Conservation (phyloP, 1,140 invertebrate genomes). For the Centruroides vittatus region DNA sequence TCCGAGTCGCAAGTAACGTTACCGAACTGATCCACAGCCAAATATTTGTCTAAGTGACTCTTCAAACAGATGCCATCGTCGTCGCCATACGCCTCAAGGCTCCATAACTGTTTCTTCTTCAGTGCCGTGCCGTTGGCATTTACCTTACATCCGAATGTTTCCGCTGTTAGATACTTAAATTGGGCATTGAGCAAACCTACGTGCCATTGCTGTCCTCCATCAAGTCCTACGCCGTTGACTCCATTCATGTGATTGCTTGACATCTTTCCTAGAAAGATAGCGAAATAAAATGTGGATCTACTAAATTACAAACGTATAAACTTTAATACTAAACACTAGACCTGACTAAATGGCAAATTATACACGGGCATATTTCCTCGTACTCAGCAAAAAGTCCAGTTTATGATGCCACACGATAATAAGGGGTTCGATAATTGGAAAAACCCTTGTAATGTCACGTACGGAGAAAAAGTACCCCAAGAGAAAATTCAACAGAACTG, state of each 20-base stretch:
- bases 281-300: too few relatives aligned
- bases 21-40: conserved; percentile 56
- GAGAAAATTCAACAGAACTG: too few relatives aligned
- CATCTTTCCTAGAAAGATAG: background rate
- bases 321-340: too few relatives aligned
- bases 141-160: conserved; percentile 95
- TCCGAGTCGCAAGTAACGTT: conserved; percentile 89
- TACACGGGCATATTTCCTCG: too few relatives aligned
- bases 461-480: too few relatives aligned
- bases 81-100: conserved; percentile 51
- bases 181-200: conserved; percentile 82
- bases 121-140: conserved; percentile 85
- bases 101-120: conserved; percentile 96
- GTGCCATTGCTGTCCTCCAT: conserved; percentile 5
- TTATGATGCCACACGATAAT: too few relatives aligned
- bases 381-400: too few relatives aligned
- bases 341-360: too few relatives aligned
- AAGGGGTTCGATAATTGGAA: too few relatives aligned
- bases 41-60: conserved; percentile 21
- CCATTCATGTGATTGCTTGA: conserved; percentile 2
- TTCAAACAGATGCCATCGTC: conserved; percentile 28
- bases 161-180: conserved; percentile 86
- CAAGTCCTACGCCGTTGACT: background rate
- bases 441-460: too few relatives aligned
- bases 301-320: too few relatives aligned